Percentiles rank a stretch among this genome's conserved stretches.
Evolutionary conservation across 2,113 vertebrate species (phyloP).

Genomic region (Gnathonemus longibarbis): DNA sequence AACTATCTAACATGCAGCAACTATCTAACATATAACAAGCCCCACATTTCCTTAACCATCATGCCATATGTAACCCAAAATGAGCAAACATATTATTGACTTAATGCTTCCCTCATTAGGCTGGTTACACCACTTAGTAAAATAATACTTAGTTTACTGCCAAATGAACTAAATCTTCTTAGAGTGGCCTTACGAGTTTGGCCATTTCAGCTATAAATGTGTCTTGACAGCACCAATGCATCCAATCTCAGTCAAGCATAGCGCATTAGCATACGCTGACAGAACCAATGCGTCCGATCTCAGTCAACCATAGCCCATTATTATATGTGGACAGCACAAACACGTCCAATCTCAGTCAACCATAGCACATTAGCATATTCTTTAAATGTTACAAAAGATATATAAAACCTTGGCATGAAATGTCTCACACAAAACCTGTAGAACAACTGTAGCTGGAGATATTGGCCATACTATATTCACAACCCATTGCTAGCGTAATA

Average conservation of each 20-base stretch:
- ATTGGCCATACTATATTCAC: background rate
- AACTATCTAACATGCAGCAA: background rate
- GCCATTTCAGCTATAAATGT: background rate
- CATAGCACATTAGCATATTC: background rate
- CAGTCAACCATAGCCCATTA: background rate
- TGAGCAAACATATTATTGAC: background rate
- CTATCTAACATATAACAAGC: background rate
- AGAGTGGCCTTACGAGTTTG: background rate
- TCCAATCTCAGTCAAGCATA: background rate
- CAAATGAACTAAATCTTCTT: background rate
- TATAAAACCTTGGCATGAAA: background rate
- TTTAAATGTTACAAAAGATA: slow-evolving; percentile 5
- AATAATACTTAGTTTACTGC: background rate
- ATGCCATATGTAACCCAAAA: background rate
- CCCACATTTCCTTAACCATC: background rate
- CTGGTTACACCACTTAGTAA: background rate
- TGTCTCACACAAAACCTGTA: background rate
- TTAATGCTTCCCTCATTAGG: background rate
- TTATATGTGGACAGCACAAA: background rate
- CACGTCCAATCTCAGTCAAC: background rate
- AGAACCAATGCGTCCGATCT: background rate
- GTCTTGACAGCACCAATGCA: background rate
- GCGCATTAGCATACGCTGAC: background rate
- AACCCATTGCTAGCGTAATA: background rate
- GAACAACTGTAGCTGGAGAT: background rate